Percentiles rank a stretch among this genome's conserved stretches.
Conservation (phyloP, 2,888 invertebrate genomes). For the Nysson spinosus region DNA sequence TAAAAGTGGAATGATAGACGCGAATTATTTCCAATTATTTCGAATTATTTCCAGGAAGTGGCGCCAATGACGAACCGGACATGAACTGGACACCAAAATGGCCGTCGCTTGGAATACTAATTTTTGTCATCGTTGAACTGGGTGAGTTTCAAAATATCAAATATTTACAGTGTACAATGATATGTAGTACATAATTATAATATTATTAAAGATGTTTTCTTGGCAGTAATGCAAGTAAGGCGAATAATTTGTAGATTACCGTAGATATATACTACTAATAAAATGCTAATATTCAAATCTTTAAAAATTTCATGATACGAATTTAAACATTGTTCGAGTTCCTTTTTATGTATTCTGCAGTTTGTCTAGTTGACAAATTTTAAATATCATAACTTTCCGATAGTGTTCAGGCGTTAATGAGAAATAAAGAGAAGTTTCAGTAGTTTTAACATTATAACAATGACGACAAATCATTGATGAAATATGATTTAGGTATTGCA, state of each 20-base stretch:
- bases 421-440: background rate
- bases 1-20: background rate
- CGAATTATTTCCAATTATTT: background rate
- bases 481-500: slow-evolving; percentile 37
- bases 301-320: background rate
- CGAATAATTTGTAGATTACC: too few species aligned
- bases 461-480: background rate
- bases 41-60: slow-evolving; percentile 48
- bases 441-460: background rate
- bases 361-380: too few species aligned
- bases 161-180: background rate
- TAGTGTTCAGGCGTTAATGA: too few species aligned
- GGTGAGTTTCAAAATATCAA: slow-evolving; percentile 55
- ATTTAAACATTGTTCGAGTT: too few species aligned
- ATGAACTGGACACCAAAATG: slow-evolving; percentile 75
- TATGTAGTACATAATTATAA: background rate
- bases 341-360: too few species aligned
- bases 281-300: too few species aligned
- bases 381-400: too few species aligned
- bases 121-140: slow-evolving; percentile 72
- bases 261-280: too few species aligned
- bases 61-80: slow-evolving; percentile 74
- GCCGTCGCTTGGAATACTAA: slow-evolving; percentile 72
- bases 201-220: background rate
- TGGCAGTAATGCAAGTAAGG: too few species aligned